phyloP scores from a whole-genome alignment of 2,888 invertebrate genomes.

The Machimus atricapillus region DNA sequence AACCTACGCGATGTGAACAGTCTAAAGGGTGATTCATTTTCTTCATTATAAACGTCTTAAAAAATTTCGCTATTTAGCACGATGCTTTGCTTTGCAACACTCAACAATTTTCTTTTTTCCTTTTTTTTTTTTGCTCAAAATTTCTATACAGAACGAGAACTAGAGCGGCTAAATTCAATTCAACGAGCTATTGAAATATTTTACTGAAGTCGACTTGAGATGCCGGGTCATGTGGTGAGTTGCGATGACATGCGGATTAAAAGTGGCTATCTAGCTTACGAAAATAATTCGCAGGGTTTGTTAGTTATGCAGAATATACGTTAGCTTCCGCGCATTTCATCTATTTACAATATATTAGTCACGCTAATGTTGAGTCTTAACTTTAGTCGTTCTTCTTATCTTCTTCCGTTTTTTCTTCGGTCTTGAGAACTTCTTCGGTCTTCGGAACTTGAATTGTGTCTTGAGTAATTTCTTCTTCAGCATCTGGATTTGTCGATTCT shows the following conservation, averaged over 20 bases:
- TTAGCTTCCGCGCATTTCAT: neutral
- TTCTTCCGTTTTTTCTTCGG: neutral
- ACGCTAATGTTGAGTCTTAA: neutral
- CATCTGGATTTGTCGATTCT: neutral
- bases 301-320: neutral
- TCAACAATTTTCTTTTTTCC: neutral
- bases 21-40: conserved; percentile 17
- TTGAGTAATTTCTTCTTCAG: neutral
- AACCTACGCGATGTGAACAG: conserved; percentile 27
- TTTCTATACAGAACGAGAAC: neutral
- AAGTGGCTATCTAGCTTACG: neutral
- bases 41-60: neutral
- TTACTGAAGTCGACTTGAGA: neutral
- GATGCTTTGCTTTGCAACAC: neutral
- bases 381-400: conserved; percentile 30
- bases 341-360: conserved; percentile 2
- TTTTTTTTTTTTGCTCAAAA: neutral
- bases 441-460: neutral
- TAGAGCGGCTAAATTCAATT: neutral
- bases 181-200: neutral
- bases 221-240: neutral
- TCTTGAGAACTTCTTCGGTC: neutral
- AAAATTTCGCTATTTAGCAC: neutral
- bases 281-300: neutral
- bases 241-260: conserved; percentile 10